Evolutionary conservation across 2,888 invertebrate genomes (phyloP), one percentile per base, ranked within the genome.

Genomic region (Altica lythri): DNA sequence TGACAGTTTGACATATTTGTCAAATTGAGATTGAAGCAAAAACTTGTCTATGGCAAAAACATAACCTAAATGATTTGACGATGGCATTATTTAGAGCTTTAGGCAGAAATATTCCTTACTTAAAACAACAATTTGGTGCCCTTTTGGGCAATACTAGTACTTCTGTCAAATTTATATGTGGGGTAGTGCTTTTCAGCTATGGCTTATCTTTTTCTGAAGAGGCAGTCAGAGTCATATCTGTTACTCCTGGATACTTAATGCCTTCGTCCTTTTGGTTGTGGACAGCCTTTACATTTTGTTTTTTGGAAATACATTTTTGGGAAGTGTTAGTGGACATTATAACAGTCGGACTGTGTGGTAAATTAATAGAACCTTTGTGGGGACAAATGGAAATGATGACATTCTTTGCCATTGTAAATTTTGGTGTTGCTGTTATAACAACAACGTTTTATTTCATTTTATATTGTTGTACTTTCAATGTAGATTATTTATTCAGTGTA

Each of bases 361-460:
- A 97, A 79, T 81, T 97, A 64, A 88, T 97, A 68, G 97, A 97
- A 75, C 97, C 97, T 22, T 77, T 97, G 72, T 97, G 97, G 97
- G 96, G 96, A 48, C 90, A 89, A 71, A 83, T 91, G 80, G 96
- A 97, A 78, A 95, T 97, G 90, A 85, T 96, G 78, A 89, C 90
- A 65, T 97, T 97, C 78, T 97, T 96, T 78, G 86, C 89, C 5
- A 79, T 97, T 53, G 92, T 93, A 62, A 96, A 95, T 78, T 81
- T 95, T 67, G 90, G 91, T 55, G 95, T 96, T 56, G 96, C 95
- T 19, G 83, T 95, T 60, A 78, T 92, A 61, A 92, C 94, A 46
- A 88, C 93, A 30, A 83, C 91, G 66, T 92, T 92, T 73, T 97
- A 96, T 75, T 83, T 96, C 65, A 84, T 93, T 71, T 83, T 95